A percentile compares a stretch with the other conserved stretches of the same genome.
phyloP scores from a whole-genome alignment of 2,113 vertebrate genomes.

The Ictidomys tridecemlineatus region DNA sequence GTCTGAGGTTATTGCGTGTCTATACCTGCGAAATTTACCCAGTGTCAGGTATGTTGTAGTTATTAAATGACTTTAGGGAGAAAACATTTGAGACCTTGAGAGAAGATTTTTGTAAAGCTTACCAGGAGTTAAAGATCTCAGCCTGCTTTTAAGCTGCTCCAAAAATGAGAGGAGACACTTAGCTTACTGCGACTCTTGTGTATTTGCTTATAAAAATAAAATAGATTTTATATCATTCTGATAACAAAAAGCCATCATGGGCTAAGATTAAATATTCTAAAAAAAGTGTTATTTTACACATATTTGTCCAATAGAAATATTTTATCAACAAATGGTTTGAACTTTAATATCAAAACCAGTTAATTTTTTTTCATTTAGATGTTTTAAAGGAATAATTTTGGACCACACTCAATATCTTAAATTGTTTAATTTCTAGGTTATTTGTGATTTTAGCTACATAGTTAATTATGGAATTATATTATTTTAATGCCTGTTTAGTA shows the following conservation, averaged over 20 bases:
- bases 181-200: background rate
- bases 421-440: slow-evolving; percentile 22
- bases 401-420: background rate
- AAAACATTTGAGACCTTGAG: slow-evolving; percentile 51
- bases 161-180: background rate
- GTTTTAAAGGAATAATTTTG: slow-evolving; percentile 41
- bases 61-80: slow-evolving; percentile 35
- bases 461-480: slow-evolving; percentile 29
- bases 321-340: slow-evolving; percentile 40
- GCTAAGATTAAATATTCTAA: slow-evolving; percentile 2
- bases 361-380: background rate
- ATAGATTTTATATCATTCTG: background rate
- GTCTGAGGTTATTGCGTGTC: slow-evolving; percentile 96
- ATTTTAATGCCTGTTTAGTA: slow-evolving; percentile 9
- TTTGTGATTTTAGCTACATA: background rate
- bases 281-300: slow-evolving; percentile 32
- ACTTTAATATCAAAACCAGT: background rate
- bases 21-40: slow-evolving; percentile 99
- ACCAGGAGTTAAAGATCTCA: background rate
- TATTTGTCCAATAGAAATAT: slow-evolving; percentile 1
- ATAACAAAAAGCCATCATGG: background rate
- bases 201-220: slow-evolving; percentile 54
- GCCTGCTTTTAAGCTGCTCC: background rate
- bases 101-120: background rate
- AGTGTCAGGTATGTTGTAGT: slow-evolving; percentile 93